Evolutionary conservation across 2,888 invertebrate genomes (phyloP).

Genomic region (Metalampra italica): DNA sequence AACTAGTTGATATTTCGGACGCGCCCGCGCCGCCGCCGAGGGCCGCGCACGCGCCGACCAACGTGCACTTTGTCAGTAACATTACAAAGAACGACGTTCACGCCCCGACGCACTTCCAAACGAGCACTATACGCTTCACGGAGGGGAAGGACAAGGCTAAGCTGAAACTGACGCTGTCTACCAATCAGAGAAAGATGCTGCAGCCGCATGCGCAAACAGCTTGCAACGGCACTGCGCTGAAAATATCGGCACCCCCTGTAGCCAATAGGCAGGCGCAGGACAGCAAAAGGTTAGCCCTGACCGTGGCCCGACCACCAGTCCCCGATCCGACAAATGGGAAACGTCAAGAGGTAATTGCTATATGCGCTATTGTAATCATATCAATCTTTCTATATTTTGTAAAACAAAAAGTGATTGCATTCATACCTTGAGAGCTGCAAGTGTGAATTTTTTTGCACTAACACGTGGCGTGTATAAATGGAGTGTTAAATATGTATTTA

Average conservation of each 20-base stretch:
- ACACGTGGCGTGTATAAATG: constrained; percentile 28
- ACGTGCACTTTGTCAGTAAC: constrained; percentile 61
- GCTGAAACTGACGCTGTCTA: constrained; percentile 58
- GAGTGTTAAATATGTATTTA: constrained; percentile 27
- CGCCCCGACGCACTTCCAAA: constrained; percentile 51
- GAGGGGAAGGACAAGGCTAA: constrained; percentile 61
- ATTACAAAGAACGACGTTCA: constrained; percentile 56
- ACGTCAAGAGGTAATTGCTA: constrained; percentile 67
- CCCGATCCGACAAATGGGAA: constrained; percentile 36
- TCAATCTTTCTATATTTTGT: constrained; percentile 52
- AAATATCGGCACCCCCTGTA: constrained; percentile 28
- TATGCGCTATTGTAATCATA: constrained; percentile 62
- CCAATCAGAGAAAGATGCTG: constrained; percentile 49
- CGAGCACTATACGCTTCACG: constrained; percentile 70
- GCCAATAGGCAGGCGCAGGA: constrained; percentile 11
- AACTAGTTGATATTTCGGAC: constrained; percentile 64
- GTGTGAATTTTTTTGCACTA: constrained; percentile 52
- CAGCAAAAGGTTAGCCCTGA: constrained; percentile 18
- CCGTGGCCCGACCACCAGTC: constrained; percentile 17
- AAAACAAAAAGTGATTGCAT: constrained; percentile 41
- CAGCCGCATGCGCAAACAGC: constrained; percentile 25
- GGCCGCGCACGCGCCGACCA: constrained; percentile 38
- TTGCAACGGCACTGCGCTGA: constrained; percentile 37
- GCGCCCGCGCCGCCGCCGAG: constrained; percentile 67
- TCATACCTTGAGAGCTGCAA: constrained; percentile 34